Base-by-base conservation (phyloP, 2,113 vertebrate species). In the Pterocles burchelli region DNA sequence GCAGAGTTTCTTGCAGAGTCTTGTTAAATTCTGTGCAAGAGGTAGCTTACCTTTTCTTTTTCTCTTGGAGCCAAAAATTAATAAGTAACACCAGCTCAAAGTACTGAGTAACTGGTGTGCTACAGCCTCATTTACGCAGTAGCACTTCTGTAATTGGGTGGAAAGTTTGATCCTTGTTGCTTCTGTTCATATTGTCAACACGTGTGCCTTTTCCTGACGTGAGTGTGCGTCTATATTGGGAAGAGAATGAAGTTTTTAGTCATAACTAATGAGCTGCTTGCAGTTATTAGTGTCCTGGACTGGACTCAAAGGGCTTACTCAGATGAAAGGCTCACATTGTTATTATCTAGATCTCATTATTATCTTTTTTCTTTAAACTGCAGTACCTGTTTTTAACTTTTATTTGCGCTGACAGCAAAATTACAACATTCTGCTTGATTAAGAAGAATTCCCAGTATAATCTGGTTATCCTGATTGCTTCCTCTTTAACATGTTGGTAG, bases 281-380 rank as follows among this genome's bases (percentile, higher is more conserved):
- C 55, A 84, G 36, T 95, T 87, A 65, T 51, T 87, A 46, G 38
- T 94, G 88, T 67, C 21, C 80, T 96, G 90, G 76, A 61, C 49
- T 33, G 34, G 57, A 38, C 85, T 89, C 87, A 88, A 81, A 89
- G 81, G 66, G 36, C 65, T 94, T 77, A 63, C 38, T 80, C 9
- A 7, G 54, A 61, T 90, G 67, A 85, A 93, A 93, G 73, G 8
- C 57, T 54, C 34, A 34, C n/a, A 14, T 78, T 95, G 36, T 78
- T 79, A 82, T 71, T 96, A 78, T 89, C 36, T 72, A 59, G 61
- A 71, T 93, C n/a, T 34, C n/a, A 4, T 75, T 93, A 45, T 67
- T 72, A 41, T 76, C 2, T 55, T 7, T 67, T 52, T 65, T 9
- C 66, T 65, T 72, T 85, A 58, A 84, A 34, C 15, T 29, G 7